Conservation (phyloP, 2,888 invertebrate species). For the Ophonus ardosiacus region DNA sequence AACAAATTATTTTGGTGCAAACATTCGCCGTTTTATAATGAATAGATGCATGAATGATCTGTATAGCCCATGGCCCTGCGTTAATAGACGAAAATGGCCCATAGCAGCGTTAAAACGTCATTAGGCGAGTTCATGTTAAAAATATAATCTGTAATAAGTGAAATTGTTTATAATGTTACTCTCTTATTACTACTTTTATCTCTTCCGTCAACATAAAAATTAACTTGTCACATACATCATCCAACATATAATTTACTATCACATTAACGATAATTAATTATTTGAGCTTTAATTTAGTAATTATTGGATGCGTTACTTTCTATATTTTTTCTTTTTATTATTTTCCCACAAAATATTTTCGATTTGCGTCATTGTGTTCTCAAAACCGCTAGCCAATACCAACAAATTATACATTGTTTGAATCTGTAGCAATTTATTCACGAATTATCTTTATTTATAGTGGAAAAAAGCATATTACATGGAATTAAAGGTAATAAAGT, state of each 20-base stretch:
- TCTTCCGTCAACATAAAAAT: background rate
- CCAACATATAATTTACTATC: background rate
- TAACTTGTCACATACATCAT: background rate
- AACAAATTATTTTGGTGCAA: too few relatives aligned
- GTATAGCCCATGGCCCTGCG: too few relatives aligned
- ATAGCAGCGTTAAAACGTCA: too few relatives aligned
- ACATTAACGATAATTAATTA: conserved; percentile 6
- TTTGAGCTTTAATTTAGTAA: background rate
- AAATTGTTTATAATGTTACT: background rate
- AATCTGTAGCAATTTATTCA: background rate
- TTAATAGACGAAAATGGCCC: too few relatives aligned
- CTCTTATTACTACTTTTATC: background rate
- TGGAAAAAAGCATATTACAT: background rate
- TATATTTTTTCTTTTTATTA: background rate
- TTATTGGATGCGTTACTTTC: background rate
- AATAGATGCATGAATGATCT: too few relatives aligned
- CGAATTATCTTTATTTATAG: conserved; percentile 4
- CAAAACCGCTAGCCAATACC: background rate
- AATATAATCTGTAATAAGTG: background rate
- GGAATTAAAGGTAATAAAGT: background rate
- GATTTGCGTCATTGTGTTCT: background rate
- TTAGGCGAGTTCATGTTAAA: background rate
- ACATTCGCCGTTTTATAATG: too few relatives aligned
- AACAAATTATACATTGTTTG: background rate
- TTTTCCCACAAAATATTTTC: background rate